Evolutionary conservation across 2,888 invertebrate genomes (phyloP).

Genomic region (Drosophila anceps): DNA sequence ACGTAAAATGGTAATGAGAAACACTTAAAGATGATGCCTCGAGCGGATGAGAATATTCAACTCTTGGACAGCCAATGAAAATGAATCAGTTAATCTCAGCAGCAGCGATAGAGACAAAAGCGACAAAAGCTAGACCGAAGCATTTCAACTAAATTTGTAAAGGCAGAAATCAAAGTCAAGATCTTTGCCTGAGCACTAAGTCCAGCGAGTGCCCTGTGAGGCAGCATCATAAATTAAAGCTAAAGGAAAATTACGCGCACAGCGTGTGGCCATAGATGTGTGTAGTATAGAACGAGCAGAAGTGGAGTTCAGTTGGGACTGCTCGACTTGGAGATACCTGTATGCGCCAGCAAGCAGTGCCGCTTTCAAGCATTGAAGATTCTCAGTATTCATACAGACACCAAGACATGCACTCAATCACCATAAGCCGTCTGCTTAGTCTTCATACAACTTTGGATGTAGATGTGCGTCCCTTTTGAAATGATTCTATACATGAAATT

Average conservation of each 20-base stretch:
- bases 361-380: rapidly evolving
- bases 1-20: slow-evolving; percentile 21
- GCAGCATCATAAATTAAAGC: slow-evolving; percentile 64
- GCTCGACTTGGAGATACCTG: background rate
- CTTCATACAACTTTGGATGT: background rate
- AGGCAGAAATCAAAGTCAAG: slow-evolving; percentile 23
- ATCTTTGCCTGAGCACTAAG: slow-evolving; percentile 37
- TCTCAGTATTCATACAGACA: background rate
- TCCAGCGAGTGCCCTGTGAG: slow-evolving; percentile 39
- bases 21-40: background rate
- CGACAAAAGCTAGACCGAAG: background rate
- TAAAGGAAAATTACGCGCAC: slow-evolving; percentile 45
- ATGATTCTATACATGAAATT: background rate
- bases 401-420: background rate
- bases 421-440: no score
- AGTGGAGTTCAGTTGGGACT: background rate
- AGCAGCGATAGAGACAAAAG: background rate
- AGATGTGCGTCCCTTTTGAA: background rate
- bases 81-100: background rate
- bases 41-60: background rate
- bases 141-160: background rate
- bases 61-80: background rate
- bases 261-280: slow-evolving; percentile 60
- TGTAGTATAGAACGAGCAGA: slow-evolving; percentile 1
- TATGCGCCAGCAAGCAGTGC: background rate